Conservation (phyloP, 1,140 invertebrate species). For the Campoletis sonorensis region DNA sequence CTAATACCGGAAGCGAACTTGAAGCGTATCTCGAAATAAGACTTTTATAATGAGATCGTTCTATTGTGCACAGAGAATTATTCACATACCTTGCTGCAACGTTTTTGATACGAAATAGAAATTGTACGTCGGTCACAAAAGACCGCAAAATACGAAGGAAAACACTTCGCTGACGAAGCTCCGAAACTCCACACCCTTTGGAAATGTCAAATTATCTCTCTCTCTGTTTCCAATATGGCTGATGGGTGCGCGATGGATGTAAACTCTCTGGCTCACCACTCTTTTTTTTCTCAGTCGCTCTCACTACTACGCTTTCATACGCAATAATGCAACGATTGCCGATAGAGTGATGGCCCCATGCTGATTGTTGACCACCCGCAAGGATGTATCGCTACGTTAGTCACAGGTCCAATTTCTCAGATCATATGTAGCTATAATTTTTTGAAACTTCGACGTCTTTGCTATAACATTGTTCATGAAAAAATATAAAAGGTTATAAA, state of each 20-base stretch:
- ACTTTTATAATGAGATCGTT: neutral
- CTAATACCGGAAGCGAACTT: neutral
- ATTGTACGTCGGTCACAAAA: neutral
- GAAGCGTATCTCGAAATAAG: neutral
- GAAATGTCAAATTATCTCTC: neutral
- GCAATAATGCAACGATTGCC: too few relatives aligned
- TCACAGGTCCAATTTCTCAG: too few relatives aligned
- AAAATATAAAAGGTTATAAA: too few relatives aligned
- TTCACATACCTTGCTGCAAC: neutral
- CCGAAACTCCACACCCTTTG: neutral
- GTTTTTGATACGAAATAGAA: neutral
- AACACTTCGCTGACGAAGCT: constrained; percentile 1
- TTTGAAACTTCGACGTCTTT: too few relatives aligned
- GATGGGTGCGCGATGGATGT: neutral
- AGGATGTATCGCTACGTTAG: neutral
- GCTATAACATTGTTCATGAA: too few relatives aligned
- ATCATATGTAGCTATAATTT: too few relatives aligned
- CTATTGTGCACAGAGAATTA: neutral
- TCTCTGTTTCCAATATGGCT: constrained; percentile 3
- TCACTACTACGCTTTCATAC: neutral
- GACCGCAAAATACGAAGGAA: neutral
- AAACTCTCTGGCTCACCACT: neutral
- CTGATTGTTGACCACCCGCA: neutral
- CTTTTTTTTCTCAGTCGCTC: neutral
- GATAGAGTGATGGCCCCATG: constrained; percentile 1